Percentiles rank a stretch among this genome's conserved stretches.
phyloP scores from a whole-genome alignment of 2,888 invertebrate genomes.

The Siphonodentalium dalli region DNA sequence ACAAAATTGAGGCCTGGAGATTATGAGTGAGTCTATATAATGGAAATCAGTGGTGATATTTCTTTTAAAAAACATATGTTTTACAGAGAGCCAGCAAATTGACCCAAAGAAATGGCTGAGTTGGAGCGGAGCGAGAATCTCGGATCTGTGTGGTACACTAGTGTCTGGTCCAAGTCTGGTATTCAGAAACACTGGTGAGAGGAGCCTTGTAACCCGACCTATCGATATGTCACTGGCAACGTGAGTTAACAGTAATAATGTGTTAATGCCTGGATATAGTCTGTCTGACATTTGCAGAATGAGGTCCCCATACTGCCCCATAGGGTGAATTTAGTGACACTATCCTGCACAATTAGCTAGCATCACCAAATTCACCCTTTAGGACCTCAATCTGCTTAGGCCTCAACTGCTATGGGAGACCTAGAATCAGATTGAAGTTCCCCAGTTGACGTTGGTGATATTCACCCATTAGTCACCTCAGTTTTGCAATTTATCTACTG shows the following conservation, averaged over 20 bases:
- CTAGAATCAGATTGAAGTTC: too few relatives aligned
- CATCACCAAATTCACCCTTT: too few relatives aligned
- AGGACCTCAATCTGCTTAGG: too few relatives aligned
- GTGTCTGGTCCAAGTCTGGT: conserved; percentile 56
- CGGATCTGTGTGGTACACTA: conserved; percentile 54
- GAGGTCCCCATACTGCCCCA: too few relatives aligned
- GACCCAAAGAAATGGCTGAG: conserved; percentile 45
- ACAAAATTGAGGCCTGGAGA: conserved; percentile 2
- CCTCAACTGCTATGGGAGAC: too few relatives aligned
- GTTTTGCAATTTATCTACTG: too few relatives aligned
- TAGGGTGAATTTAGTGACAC: too few relatives aligned
- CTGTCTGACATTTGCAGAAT: too few relatives aligned
- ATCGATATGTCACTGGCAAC: conserved; percentile 60
- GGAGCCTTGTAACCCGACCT: conserved; percentile 55
- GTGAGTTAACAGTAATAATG: conserved; percentile 34
- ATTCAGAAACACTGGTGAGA: conserved; percentile 57
- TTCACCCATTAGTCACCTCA: too few relatives aligned
- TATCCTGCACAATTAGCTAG: too few relatives aligned
- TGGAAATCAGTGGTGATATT: background rate
- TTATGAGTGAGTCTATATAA: background rate
- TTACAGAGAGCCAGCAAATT: conserved; percentile 34
- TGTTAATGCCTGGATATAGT: too few relatives aligned
- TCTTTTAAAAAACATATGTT: background rate
- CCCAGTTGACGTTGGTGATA: too few relatives aligned
- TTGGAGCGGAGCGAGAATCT: conserved; percentile 56